Evolutionary conservation across 2,888 invertebrate genomes (phyloP), one percentile per base, ranked within the genome.

Genomic region (Tetranychus piercei): DNA sequence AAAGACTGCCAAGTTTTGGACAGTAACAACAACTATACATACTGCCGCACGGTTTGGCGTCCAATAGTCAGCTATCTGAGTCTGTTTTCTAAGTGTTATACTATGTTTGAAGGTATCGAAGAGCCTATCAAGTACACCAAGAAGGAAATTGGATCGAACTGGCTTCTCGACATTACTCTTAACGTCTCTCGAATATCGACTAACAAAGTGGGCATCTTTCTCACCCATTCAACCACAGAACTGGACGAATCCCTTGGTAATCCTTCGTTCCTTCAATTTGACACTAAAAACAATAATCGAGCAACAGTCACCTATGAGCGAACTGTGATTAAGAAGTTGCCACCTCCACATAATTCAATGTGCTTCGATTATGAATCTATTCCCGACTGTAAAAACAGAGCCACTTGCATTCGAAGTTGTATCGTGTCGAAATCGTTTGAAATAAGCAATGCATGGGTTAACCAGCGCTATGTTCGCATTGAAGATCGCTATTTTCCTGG

Each of bases 51-150:
- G n/a, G n/a, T 65, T 4, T n/a, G n/a, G n/a, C n/a, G n/a, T n/a
- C n/a, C n/a, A n/a, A n/a, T n/a, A n/a, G 69, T 23, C 69, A 20
- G 20, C 6, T 69, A 69, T 69, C 22, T 69, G 20, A 69, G 69
- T 22, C 22, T 69, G 20, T 69, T 20, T 22, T 69, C 69, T 5
- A 69, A 69, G 23, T 69, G 69, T 69, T 69, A 69, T 20, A 69
- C 69, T 6, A 20, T 69, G 20, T 69, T 69, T 8, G 69, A 69
- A 8, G 5, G 11, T 20, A 8, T 23, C 1, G 11, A 23, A 20
- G 1, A 22, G 1, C 22, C 34, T 18, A 69, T 18, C 6, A 23
- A 23, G 11, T 69, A 69, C 9, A 20, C 20, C 3, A 69, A 69
- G 11, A n/a, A 22, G 5, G 34, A 69, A 22, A 69, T 69, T 22